A percentile compares a stretch with the other conserved stretches of the same genome.
These are phyloP conservation scores for Phaonia tiefii DNA, from an alignment of 2,888 invertebrate genomes.

Conservation along the genomic window DNA sequence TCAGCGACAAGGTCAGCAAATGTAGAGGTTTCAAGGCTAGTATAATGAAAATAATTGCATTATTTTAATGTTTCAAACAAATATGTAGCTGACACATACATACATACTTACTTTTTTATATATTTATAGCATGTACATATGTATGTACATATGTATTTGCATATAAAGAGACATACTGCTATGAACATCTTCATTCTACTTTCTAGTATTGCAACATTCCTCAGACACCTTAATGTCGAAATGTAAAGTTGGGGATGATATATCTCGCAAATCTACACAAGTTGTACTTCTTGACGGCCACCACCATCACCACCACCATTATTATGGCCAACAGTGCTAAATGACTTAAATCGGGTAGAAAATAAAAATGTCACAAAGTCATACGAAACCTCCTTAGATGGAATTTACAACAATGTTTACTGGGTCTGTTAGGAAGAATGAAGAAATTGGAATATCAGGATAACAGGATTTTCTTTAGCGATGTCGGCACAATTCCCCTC, in stretches of 20 bases:
- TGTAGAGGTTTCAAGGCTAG: too few species aligned
- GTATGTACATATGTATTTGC: too few species aligned
- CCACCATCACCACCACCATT: neutral
- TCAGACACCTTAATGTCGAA: conserved; percentile 65
- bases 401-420: neutral
- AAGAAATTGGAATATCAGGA: neutral
- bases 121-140: too few species aligned
- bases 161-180: too few species aligned
- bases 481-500: neutral
- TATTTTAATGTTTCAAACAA: too few species aligned
- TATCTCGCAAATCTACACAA: conserved; percentile 58
- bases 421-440: neutral
- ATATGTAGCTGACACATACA: too few species aligned
- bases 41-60: too few species aligned
- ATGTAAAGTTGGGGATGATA: conserved; percentile 48
- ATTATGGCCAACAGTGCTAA: neutral
- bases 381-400: neutral
- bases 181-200: too few species aligned
- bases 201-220: conserved; percentile 55
- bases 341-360: neutral
- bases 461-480: neutral
- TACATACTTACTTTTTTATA: too few species aligned
- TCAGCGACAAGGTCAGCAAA: too few species aligned
- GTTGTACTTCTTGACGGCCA: conserved; percentile 40
- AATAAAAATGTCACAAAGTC: conserved; percentile 5